Evolutionary conservation across 2,888 invertebrate species (phyloP).

Genomic region (Lithophane socia): DNA sequence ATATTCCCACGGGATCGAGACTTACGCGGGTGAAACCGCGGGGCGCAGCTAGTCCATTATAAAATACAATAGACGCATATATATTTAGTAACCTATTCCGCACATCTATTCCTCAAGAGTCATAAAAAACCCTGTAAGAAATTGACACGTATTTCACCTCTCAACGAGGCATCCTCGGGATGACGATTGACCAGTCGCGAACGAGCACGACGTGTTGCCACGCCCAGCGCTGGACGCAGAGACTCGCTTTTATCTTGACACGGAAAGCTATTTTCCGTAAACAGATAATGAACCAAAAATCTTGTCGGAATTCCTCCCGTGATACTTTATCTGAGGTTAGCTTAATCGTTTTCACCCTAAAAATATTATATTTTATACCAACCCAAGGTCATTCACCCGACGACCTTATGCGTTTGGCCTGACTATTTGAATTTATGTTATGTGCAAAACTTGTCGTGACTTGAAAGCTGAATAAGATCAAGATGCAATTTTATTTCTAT

Average conservation of each 20-base stretch:
- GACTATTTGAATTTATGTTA: slow-evolving; percentile 56
- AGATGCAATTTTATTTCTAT: slow-evolving; percentile 61
- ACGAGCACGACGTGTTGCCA: no score
- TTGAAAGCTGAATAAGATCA: slow-evolving; percentile 57
- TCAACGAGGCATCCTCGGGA: no score
- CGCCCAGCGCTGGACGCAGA: no score
- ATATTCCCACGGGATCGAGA: no score
- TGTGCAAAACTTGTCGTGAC: slow-evolving; percentile 61
- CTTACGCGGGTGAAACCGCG: no score
- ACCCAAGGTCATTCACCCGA: slow-evolving; percentile 40
- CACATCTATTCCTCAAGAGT: no score
- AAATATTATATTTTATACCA: slow-evolving; percentile 32
- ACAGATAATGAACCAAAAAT: slow-evolving; percentile 77
- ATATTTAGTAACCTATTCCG: no score
- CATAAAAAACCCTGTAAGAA: no score
- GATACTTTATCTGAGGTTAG: slow-evolving; percentile 65
- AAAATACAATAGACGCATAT: no score
- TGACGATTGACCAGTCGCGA: no score
- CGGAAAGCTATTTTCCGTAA: slow-evolving; percentile 72
- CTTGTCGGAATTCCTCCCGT: slow-evolving; percentile 62
- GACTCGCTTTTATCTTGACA: slow-evolving; percentile 9
- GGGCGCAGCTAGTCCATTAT: no score
- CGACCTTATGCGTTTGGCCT: slow-evolving; percentile 57
- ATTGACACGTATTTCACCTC: no score
- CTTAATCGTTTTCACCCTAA: slow-evolving; percentile 55